Evolutionary conservation across 2,113 vertebrate species (phyloP).

Genomic region (Cryptotis parvus): DNA sequence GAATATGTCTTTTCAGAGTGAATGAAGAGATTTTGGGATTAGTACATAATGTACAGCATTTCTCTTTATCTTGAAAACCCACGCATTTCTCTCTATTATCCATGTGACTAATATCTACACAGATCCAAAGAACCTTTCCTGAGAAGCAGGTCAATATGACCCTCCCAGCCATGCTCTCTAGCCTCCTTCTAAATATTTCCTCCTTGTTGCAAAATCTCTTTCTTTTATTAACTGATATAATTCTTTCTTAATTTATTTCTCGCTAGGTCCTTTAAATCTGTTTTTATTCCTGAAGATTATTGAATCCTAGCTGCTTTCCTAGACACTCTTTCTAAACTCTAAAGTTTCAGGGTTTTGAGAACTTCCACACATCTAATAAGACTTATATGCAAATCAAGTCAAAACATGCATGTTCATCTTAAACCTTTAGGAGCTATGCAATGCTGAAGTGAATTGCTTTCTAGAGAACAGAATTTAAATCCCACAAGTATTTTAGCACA

Average conservation of each 20-base stretch:
- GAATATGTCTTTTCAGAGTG: neutral
- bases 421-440: neutral
- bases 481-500: neutral
- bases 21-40: constrained; percentile 18
- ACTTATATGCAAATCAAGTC: constrained; percentile 44
- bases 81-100: constrained; percentile 55
- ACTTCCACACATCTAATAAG: neutral
- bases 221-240: constrained; percentile 59
- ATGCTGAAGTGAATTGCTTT: neutral
- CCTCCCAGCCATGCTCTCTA: neutral
- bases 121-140: constrained; percentile 42
- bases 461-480: neutral
- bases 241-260: constrained; percentile 54
- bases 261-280: constrained; percentile 19
- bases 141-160: constrained; percentile 56
- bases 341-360: constrained; percentile 13
- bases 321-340: constrained; percentile 3
- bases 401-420: neutral
- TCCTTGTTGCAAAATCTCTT: constrained; percentile 62
- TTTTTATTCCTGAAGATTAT: neutral
- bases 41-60: constrained; percentile 38
- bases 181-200: constrained; percentile 54
- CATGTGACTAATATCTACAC: constrained; percentile 22
- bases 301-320: constrained; percentile 50
- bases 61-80: constrained; percentile 49